Evolutionary conservation across 1,140 invertebrate species (phyloP), one percentile per base, ranked within the genome.

Genomic region (Drosophila takahashii): DNA sequence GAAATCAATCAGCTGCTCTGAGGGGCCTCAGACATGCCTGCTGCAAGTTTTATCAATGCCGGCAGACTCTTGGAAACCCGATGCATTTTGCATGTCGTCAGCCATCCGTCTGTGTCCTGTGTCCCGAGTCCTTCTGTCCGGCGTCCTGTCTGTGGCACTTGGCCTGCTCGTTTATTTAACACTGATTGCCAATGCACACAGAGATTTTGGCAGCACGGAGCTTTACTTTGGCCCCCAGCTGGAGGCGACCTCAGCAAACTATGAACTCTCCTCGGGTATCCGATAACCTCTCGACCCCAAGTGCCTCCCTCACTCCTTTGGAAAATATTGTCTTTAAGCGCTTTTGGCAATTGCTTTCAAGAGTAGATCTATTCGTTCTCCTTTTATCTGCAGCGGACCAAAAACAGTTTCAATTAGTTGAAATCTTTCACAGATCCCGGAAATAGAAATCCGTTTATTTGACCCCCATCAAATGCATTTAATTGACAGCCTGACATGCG

Each of bases 121-220:
- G 0, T 13, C 15, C 51, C 8, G 39, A 15, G 39, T 41, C n/a
- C 41, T 44, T 16, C 22, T 26, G 42, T 52, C 37, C 36, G n/a
- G 16, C 11, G 1, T 18, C 16, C 53, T 58, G 34, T 39, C 48
- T 34, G 45, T 48, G 47, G 51, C 57, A 57, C 47, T 81, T 44
- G 45, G 61, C 45, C 81, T 73, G 62, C 66, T 87, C 81, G 83
- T 86, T 86, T 86, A 87, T 81, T 87, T 87, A 86, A 87, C 81
- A 86, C 81, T 86, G 81, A 86, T 86, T 86, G 83, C 83, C 79
- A 83, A 86, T 87, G 83, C 79, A 86, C 70, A 86, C 83, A 79
- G 65, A 81, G 65, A 81, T 79, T 86, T 79, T 61, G 75, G 78
- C 66, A 69, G 57, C 53, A 52, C 62, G 41, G 37, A 52, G 47